Evolutionary conservation across 2,797 vertebrate species (phyloP).

Genomic region (Sebastes hopkinsi): DNA sequence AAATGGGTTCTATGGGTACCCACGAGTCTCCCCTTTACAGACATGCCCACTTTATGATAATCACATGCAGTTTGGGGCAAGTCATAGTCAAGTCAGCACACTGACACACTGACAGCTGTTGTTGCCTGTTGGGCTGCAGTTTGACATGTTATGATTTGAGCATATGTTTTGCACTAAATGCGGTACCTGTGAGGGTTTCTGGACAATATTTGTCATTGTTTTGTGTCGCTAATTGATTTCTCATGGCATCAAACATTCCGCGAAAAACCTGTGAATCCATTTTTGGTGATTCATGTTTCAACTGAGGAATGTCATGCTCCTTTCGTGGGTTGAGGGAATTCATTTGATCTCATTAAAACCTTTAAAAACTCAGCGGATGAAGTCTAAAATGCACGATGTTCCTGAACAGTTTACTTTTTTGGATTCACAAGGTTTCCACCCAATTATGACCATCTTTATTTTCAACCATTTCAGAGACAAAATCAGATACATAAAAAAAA

Average conservation of each 20-base stretch:
- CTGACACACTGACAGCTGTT: too few relatives aligned
- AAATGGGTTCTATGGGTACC: too few relatives aligned
- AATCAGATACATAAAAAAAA: background rate
- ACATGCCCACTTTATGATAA: too few relatives aligned
- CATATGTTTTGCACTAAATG: too few relatives aligned
- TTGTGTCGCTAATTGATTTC: too few relatives aligned
- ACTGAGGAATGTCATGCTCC: background rate
- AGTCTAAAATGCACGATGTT: background rate
- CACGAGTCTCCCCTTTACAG: too few relatives aligned
- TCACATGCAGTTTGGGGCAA: too few relatives aligned
- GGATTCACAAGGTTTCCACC: slow-evolving; percentile 6
- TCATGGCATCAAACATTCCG: background rate
- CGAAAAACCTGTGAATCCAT: slow-evolving; percentile 12
- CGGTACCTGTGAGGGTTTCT: too few relatives aligned
- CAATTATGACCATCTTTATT: background rate
- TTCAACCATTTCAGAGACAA: background rate
- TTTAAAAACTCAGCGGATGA: background rate
- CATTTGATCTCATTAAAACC: background rate
- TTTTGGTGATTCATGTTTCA: background rate
- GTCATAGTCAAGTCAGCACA: too few relatives aligned
- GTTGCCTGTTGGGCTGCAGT: too few relatives aligned
- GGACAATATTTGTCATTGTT: too few relatives aligned
- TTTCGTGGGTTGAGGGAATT: background rate
- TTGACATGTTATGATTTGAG: too few relatives aligned
- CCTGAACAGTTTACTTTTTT: background rate